Conservation (phyloP, 2,113 vertebrate genomes). For the Forbesichthys agassizii region DNA sequence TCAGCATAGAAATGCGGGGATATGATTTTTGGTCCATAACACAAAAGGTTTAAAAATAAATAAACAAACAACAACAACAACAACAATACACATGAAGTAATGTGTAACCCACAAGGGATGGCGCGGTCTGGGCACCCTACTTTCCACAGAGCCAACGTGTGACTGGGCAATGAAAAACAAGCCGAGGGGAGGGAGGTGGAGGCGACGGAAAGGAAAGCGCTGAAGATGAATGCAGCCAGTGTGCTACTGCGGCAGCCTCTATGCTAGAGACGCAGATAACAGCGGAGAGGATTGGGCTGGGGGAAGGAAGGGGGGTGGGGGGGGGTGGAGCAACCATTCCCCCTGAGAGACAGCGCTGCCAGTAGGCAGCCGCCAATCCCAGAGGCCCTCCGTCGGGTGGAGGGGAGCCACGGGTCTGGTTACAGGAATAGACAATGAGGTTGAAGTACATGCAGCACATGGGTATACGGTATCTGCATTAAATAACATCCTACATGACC, state of each 20-base stretch:
- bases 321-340: neutral
- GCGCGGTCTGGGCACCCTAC: neutral
- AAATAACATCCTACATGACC: conserved; percentile 13
- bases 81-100: too few relatives aligned
- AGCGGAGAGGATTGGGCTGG: neutral
- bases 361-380: neutral
- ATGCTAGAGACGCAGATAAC: conserved; percentile 14
- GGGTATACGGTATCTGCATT: conserved; percentile 4
- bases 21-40: too few relatives aligned
- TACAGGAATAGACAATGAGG: conserved; percentile 3
- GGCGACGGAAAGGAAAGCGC: conserved; percentile 7
- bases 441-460: conserved; percentile 11
- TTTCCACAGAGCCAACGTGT: conserved; percentile 19
- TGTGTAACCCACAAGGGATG: conserved; percentile 1
- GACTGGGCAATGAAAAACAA: conserved; percentile 28
- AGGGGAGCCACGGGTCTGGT: neutral
- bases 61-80: too few relatives aligned
- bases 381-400: neutral
- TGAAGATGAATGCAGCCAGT: conserved; percentile 45
- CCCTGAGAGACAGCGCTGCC: neutral
- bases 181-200: conserved; percentile 12
- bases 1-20: too few relatives aligned
- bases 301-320: neutral
- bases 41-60: too few relatives aligned
- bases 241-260: conserved; percentile 23